phyloP scores from a whole-genome alignment of 2,888 invertebrate species.

The Poecilus cupreus region DNA sequence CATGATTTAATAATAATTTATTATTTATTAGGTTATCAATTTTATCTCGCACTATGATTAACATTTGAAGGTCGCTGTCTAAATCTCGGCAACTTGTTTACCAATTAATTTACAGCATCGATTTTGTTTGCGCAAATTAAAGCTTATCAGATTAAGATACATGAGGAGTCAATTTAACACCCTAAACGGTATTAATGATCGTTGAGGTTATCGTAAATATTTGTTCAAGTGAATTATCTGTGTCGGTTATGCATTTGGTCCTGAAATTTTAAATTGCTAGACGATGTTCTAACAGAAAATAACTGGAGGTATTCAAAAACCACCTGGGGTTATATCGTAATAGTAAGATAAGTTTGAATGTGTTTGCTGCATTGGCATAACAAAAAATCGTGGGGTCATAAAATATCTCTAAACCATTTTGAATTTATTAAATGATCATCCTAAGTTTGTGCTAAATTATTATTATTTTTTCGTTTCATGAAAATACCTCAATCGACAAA shows the following conservation, averaged over 20 bases:
- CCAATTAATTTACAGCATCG: background rate
- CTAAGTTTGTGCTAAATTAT: background rate
- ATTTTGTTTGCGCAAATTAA: background rate
- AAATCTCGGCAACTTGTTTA: background rate
- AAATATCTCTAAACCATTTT: no score
- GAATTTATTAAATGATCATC: no score
- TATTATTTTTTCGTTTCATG: background rate
- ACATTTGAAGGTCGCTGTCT: background rate
- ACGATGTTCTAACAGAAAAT: no score
- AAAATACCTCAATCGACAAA: background rate
- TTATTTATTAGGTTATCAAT: no score
- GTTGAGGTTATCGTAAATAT: slow-evolving; percentile 2
- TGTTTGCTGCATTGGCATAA: background rate
- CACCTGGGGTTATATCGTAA: background rate
- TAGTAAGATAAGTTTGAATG: no score
- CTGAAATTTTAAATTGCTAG: no score
- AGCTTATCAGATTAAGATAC: background rate
- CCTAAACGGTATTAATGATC: slow-evolving; percentile 8
- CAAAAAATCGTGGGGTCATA: background rate
- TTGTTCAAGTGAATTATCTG: background rate
- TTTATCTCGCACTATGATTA: background rate
- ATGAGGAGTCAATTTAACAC: background rate
- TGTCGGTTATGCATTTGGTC: background rate
- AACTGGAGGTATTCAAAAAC: no score
- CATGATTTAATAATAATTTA: no score